Conservation (phyloP, 1,140 invertebrate genomes). For the Heliconius hewitsoni region DNA sequence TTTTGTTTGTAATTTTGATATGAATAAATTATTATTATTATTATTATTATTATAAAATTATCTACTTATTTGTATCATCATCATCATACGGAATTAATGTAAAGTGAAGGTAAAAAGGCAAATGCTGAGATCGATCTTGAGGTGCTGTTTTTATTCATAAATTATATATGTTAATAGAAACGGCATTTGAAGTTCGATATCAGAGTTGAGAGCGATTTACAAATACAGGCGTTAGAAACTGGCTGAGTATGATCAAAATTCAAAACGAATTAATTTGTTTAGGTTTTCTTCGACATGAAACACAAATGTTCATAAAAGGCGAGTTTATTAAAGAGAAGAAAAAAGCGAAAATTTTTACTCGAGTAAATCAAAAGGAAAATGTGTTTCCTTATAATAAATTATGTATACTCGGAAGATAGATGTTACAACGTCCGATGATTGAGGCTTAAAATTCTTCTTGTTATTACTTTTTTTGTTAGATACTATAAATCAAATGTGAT, state of each 20-base stretch:
- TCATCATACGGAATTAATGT: no score
- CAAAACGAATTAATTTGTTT: background rate
- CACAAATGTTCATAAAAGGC: background rate
- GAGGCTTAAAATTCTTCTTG: background rate
- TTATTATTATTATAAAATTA: no score
- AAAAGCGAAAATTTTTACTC: background rate
- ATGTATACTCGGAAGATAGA: background rate
- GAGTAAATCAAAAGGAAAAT: conserved; percentile 11
- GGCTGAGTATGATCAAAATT: background rate
- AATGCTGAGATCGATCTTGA: no score
- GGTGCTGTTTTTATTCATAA: no score
- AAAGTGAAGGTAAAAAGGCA: no score
- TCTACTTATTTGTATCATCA: no score
- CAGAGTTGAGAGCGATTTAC: no score
- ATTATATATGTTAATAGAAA: no score
- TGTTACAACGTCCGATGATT: conserved; percentile 3
- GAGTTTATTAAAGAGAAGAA: conserved; percentile 4
- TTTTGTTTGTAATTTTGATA: no score
- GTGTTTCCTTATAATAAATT: conserved; percentile 1
- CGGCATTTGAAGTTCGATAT: no score
- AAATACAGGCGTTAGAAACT: background rate
- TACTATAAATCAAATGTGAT: no score
- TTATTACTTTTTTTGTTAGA: background rate
- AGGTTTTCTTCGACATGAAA: background rate
- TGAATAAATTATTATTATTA: no score